Evolutionary conservation across 2,888 invertebrate genomes (phyloP), one percentile per base, ranked within the genome.

Genomic region (Ectemnius continuus): DNA sequence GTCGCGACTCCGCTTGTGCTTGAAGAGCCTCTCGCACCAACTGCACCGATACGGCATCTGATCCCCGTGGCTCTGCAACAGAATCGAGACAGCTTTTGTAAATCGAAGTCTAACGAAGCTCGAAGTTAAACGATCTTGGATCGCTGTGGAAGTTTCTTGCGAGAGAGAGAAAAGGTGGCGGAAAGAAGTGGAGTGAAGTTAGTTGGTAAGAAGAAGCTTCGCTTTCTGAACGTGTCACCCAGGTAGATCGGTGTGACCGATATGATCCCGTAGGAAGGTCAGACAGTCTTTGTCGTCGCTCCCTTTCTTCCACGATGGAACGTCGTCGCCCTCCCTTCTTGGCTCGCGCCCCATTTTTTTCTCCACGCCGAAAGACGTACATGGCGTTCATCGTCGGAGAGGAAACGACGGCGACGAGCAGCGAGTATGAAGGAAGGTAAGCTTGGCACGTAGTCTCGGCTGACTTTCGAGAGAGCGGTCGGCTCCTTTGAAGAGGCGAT

Each of bases 11-110:
- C 98, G 93, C 91, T 98, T 98, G 93, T 98, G 98, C 91, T 98
- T 98, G 93, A 98, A 98, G 81, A 97, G 92, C 78, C 98, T 94
- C 73, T 96, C 95, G 92, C 98, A 98, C 92, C 96, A 97, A 85
- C 96, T 96, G 91, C 98, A 98, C 81, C 95, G 95, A 91, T 97
- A 98, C 76, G 97, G 97, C 94, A 98, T 95, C 91, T 97, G 96
- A 88, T 97, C 97, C 70, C 95, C 95, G 91, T 98, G 98, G 73
- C 96, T 96, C 97, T 97, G 93, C 80, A 92, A 92, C 75, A 77
- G 82, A 67, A 73, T 75, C 70, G 73, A 61, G 8, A 23, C 6
- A 11, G 8, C 11, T 36, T 36, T 36, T 36, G 5, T 36, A 36
- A 36, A 23, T 2, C 3, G 3, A 3, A 23, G 3, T 23, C 23